Conservation (phyloP, 2,888 invertebrate species). For the Ganaspis brasiliensis region DNA sequence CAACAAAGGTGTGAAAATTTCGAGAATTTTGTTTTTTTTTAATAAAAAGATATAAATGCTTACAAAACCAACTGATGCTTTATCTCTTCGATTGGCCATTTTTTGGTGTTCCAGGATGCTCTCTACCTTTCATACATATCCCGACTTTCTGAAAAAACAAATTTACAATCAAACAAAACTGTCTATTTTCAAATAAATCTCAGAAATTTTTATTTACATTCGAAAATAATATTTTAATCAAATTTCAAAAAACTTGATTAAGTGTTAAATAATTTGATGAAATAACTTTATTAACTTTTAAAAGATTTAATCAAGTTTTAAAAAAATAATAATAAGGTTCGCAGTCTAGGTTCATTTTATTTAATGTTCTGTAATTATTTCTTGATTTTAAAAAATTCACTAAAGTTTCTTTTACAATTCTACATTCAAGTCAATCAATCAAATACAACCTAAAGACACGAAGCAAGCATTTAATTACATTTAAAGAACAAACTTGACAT, state of each 20-base stretch:
- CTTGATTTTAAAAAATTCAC: too few relatives aligned
- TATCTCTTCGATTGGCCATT: conserved; percentile 77
- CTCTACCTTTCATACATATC: conserved; percentile 52
- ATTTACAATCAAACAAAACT: conserved; percentile 24
- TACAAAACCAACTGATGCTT: conserved; percentile 74
- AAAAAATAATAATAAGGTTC: too few relatives aligned
- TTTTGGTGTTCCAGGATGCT: conserved; percentile 52
- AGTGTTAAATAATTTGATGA: too few relatives aligned
- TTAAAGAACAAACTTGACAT: conserved; percentile 8
- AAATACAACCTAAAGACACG: not conserved
- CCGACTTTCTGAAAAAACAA: conserved; percentile 19
- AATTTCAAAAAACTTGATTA: too few relatives aligned
- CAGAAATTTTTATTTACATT: too few relatives aligned
- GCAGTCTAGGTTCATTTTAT: too few relatives aligned
- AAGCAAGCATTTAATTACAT: not conserved
- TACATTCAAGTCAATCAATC: conserved; percentile 9
- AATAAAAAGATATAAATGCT: conserved; percentile 62
- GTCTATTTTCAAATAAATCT: not conserved
- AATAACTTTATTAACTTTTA: too few relatives aligned
- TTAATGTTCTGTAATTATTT: too few relatives aligned
- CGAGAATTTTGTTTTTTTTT: not conserved
- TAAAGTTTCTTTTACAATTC: not conserved
- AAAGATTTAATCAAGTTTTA: too few relatives aligned
- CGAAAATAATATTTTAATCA: too few relatives aligned
- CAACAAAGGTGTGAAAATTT: not conserved